These are phyloP conservation scores for Micrasema longulum DNA, from an alignment of 1,140 invertebrate genomes.

Conservation along the genomic window DNA sequence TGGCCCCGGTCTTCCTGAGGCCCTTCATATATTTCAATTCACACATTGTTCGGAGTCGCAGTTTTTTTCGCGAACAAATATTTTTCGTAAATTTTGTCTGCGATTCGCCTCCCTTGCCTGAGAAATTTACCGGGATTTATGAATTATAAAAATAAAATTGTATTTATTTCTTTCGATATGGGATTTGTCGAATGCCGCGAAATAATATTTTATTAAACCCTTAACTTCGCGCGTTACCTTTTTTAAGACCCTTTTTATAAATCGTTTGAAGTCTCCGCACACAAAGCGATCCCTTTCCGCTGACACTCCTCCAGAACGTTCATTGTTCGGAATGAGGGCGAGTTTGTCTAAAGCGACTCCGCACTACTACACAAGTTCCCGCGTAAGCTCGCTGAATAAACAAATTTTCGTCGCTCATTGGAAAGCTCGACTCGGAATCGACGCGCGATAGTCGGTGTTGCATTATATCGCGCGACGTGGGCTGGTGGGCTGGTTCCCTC, in stretches of 20 bases:
- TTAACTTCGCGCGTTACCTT: conserved; percentile 16
- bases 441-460: no score
- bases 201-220: conserved; percentile 53
- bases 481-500: background rate
- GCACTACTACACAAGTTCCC: background rate
- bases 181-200: conserved; percentile 44
- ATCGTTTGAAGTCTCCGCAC: conserved; percentile 2
- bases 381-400: no score
- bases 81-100: conserved; percentile 44
- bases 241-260: conserved; percentile 6
- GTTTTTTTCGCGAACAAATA: conserved; percentile 37
- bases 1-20: conserved; percentile 37
- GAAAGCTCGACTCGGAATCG: background rate
- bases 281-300: conserved; percentile 16
- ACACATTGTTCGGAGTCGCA: conserved; percentile 38
- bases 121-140: conserved; percentile 42
- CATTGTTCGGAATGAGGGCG: conserved; percentile 12
- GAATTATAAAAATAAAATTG: conserved; percentile 50
- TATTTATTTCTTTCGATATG: conserved; percentile 33
- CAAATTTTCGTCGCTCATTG: background rate
- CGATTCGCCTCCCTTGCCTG: conserved; percentile 26
- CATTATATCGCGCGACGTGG: no score
- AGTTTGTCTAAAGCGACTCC: conserved; percentile 10
- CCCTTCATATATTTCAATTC: conserved; percentile 29
- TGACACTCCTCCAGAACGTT: conserved; percentile 22